A percentile compares a stretch with the other conserved stretches of the same genome.
phyloP scores from a whole-genome alignment of 23 tunicate genomes.

The Corella eumyota region DNA sequence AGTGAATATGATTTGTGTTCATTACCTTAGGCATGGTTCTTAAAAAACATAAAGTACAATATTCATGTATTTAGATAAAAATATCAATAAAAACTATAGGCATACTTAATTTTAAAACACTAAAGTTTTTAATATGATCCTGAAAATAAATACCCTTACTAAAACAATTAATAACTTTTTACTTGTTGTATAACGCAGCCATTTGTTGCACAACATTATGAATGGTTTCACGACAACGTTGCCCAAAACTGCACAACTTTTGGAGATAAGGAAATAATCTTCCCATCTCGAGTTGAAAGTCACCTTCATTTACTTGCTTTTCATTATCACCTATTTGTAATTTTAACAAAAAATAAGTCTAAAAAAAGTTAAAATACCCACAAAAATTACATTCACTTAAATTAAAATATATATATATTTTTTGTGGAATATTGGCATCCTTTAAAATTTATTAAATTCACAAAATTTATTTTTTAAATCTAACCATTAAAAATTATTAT shows the following conservation, averaged over 20 bases:
- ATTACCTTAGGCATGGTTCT: slow-evolving; percentile 84
- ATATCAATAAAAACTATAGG: background rate
- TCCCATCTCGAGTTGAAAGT: slow-evolving; percentile 38
- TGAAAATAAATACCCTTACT: too few species aligned
- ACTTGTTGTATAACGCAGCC: slow-evolving; percentile 87
- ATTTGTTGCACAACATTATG: slow-evolving; percentile 64
- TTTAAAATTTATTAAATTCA: too few species aligned
- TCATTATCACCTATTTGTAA: slow-evolving; percentile 13
- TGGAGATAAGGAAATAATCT: slow-evolving; percentile 67
- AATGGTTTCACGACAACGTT: slow-evolving; percentile 59
- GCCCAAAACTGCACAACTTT: slow-evolving; percentile 50
- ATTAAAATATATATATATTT: too few species aligned
- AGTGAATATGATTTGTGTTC: slow-evolving; percentile 53
- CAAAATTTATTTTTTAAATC: too few species aligned
- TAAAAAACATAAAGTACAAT: background rate
- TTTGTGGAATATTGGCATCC: too few species aligned
- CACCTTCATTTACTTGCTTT: slow-evolving; percentile 26
- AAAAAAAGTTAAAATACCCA: too few species aligned
- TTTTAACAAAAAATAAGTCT: too few species aligned
- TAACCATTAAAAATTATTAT: too few species aligned
- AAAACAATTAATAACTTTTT: background rate
- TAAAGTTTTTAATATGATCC: background rate
- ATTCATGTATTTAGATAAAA: background rate
- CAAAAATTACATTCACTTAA: too few species aligned
- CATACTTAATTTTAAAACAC: background rate